phyloP scores from a whole-genome alignment of 2,888 invertebrate species.

The Automeris io region DNA sequence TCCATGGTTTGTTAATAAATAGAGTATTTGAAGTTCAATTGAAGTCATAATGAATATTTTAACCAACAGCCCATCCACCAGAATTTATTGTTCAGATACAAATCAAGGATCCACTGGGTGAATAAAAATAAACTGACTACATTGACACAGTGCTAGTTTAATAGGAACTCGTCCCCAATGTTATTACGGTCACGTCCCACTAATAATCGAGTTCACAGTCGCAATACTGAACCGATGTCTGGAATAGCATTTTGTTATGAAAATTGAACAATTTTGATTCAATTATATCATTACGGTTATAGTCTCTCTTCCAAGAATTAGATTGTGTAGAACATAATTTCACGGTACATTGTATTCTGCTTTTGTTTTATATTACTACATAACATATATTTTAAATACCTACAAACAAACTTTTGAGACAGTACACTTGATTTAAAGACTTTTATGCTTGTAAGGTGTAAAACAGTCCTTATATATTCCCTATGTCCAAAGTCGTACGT shows the following conservation, averaged over 20 bases:
- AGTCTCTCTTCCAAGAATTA: neutral
- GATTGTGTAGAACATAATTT: too few relatives aligned
- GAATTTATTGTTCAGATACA: neutral
- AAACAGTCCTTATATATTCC: too few relatives aligned
- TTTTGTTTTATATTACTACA: too few relatives aligned
- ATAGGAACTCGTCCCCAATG: slow-evolving; percentile 17
- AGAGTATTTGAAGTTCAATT: too few relatives aligned
- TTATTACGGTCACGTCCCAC: slow-evolving; percentile 50
- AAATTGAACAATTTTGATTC: slow-evolving; percentile 4
- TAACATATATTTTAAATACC: too few relatives aligned
- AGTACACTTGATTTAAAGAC: too few relatives aligned
- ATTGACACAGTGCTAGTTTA: slow-evolving; percentile 11
- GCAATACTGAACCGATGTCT: slow-evolving; percentile 3
- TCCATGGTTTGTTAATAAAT: too few relatives aligned
- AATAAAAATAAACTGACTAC: slow-evolving; percentile 1
- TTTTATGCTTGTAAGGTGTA: too few relatives aligned
- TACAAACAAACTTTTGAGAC: too few relatives aligned
- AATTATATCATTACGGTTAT: slow-evolving; percentile 2
- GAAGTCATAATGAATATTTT: slow-evolving; percentile 1
- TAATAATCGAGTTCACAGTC: slow-evolving; percentile 37
- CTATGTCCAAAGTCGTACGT: too few relatives aligned
- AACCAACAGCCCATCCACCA: neutral
- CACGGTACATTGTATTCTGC: too few relatives aligned
- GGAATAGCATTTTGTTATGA: slow-evolving; percentile 3
- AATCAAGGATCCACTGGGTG: neutral